Conservation (phyloP, 1,140 invertebrate genomes). For the Lordiphosa clarofinis region DNA sequence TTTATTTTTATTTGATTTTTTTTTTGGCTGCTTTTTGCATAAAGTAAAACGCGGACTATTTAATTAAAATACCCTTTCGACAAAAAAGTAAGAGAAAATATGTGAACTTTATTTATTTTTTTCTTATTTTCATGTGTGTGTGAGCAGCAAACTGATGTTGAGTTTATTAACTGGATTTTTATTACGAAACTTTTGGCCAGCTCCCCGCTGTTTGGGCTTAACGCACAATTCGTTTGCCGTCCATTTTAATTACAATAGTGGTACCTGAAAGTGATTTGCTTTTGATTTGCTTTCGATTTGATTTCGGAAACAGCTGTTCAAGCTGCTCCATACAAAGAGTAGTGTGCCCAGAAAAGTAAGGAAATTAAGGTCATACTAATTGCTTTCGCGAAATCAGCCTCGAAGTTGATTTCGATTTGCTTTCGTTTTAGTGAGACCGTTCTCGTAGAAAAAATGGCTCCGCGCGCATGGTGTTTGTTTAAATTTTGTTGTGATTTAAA, state of each 20-base stretch:
- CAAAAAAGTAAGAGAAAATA: constrained; percentile 15
- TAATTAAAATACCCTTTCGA: constrained; percentile 40
- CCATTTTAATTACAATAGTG: constrained; percentile 56
- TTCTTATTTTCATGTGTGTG: constrained; percentile 5
- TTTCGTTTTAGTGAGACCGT: no score
- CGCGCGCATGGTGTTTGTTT: no score
- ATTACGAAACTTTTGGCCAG: constrained; percentile 48
- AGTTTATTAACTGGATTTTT: constrained; percentile 61
- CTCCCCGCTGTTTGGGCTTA: background rate
- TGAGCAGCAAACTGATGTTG: constrained; percentile 26
- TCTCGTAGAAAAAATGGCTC: no score
- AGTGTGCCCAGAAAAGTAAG: no score
- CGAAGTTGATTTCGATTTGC: no score
- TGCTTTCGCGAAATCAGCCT: no score
- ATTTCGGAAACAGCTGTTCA: no score
- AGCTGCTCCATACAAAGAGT: no score
- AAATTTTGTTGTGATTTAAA: no score
- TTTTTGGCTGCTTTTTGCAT: constrained; percentile 6
- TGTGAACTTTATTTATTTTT: constrained; percentile 41
- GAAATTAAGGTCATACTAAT: no score
- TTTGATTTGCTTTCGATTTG: no score
- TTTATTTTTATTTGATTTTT: constrained; percentile 5
- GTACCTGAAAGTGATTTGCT: no score
- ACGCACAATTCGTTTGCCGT: constrained; percentile 30
- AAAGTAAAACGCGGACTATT: constrained; percentile 23